These are phyloP conservation scores for Brachionus rubens DNA, from an alignment of 1,140 invertebrate genomes.

Conservation along the genomic window DNA sequence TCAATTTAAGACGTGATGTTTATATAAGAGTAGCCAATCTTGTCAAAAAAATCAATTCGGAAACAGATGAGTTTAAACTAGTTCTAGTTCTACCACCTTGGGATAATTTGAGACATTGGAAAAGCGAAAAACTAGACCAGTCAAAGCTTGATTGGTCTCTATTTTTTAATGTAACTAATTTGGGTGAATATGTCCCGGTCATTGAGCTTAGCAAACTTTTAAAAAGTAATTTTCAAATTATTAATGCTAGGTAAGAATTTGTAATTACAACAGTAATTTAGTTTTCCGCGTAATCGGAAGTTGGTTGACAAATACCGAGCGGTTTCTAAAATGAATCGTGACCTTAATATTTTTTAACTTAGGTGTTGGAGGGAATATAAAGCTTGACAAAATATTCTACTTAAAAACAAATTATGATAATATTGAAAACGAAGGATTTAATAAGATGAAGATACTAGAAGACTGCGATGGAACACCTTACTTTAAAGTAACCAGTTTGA, in stretches of 20 bases:
- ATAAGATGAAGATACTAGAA: not conserved
- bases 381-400: not conserved
- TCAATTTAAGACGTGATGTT: slow-evolving; percentile 91
- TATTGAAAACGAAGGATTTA: not conserved
- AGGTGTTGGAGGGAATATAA: not conserved
- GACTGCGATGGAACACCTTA: not conserved
- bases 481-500: slow-evolving; percentile 19
- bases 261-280: no score
- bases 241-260: no score
- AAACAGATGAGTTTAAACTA: slow-evolving; percentile 61
- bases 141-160: slow-evolving; percentile 69
- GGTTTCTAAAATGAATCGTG: no score
- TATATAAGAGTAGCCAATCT: slow-evolving; percentile 85
- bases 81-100: slow-evolving; percentile 77
- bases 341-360: no score
- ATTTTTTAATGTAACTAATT: slow-evolving; percentile 81
- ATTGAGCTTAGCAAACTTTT: slow-evolving; percentile 82
- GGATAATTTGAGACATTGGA: slow-evolving; percentile 85
- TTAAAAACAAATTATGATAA: slow-evolving; percentile 37
- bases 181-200: slow-evolving; percentile 76
- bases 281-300: no score
- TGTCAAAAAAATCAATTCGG: slow-evolving; percentile 64
- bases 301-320: no score
- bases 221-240: not conserved
- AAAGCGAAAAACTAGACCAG: slow-evolving; percentile 63